Conservation (phyloP, 1,140 invertebrate genomes). For the Panagrolaimus sp. region DNA sequence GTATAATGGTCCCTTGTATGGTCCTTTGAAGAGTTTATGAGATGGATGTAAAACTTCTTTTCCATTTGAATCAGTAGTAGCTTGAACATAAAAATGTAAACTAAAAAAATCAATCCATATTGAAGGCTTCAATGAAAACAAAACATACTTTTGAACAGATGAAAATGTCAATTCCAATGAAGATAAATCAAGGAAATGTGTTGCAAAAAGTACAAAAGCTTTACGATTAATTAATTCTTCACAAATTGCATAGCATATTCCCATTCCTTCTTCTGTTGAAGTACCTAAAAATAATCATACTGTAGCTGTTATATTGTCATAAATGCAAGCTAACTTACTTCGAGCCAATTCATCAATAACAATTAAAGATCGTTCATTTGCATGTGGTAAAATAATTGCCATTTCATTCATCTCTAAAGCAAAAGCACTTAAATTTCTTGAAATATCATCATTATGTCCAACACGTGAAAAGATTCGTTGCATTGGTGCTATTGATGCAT, state of each 20-base stretch:
- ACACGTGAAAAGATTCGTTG: conserved; percentile 76
- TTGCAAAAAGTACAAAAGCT: conserved; percentile 45
- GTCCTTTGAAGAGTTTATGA: conserved; percentile 27
- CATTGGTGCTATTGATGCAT: conserved; percentile 62
- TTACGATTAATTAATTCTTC: conserved; percentile 31
- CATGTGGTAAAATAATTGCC: conserved; percentile 36
- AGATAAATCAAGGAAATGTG: conserved; percentile 41
- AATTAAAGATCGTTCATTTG: conserved; percentile 36
- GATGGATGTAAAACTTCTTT: conserved; percentile 30
- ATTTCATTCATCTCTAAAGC: conserved; percentile 66
- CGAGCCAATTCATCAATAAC: conserved; percentile 46
- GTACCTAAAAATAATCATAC: conserved; percentile 32
- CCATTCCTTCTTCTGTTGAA: conserved; percentile 42
- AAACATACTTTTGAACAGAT: conserved; percentile 31
- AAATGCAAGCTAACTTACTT: conserved; percentile 26
- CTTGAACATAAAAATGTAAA: conserved; percentile 35
- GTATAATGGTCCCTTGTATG: conserved; percentile 39
- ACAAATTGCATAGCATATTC: conserved; percentile 41
- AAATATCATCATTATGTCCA: conserved; percentile 74
- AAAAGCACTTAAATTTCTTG: conserved; percentile 76
- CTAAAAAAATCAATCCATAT: conserved; percentile 19
- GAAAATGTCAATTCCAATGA: conserved; percentile 30
- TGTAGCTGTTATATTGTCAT: not conserved
- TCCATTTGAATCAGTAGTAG: not conserved
- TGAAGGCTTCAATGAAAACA: not conserved